A percentile compares a stretch with the other conserved stretches of the same genome.
Evolutionary conservation across 2,113 vertebrate species (phyloP).

Genomic region (Rafetus swinhoei): DNA sequence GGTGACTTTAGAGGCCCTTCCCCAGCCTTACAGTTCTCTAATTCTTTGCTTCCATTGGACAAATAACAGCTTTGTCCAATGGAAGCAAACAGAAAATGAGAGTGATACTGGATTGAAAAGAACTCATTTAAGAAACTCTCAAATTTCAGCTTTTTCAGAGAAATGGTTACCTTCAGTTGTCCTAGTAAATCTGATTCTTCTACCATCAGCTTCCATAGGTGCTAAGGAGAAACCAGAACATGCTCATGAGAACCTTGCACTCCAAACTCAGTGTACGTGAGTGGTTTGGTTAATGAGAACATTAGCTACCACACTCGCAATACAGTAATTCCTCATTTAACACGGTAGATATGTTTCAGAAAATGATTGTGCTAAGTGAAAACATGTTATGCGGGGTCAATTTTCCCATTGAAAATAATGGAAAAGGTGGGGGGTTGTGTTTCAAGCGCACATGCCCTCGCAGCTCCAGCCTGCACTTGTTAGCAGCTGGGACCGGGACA

Average conservation of each 20-base stretch:
- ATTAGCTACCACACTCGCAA: neutral
- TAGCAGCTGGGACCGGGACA: no score
- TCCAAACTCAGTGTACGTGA: neutral
- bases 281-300: neutral
- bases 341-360: no score
- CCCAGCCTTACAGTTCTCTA: neutral
- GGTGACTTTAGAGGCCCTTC: neutral
- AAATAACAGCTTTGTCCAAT: neutral
- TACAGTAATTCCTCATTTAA: no score
- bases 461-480: no score
- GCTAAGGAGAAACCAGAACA: conserved; percentile 79
- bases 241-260: neutral
- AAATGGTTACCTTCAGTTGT: conserved; percentile 91
- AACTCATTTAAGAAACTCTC: neutral
- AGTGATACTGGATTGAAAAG: neutral
- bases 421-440: no score
- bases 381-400: no score
- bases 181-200: conserved; percentile 95
- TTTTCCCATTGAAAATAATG: no score
- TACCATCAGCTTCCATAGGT: conserved; percentile 98
- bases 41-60: neutral
- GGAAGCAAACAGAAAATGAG: neutral
- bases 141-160: neutral
- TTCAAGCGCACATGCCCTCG: no score
- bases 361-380: no score